These are phyloP conservation scores for Engystomops pustulosus DNA, from an alignment of 2,113 vertebrate species.

Conservation along the genomic window DNA sequence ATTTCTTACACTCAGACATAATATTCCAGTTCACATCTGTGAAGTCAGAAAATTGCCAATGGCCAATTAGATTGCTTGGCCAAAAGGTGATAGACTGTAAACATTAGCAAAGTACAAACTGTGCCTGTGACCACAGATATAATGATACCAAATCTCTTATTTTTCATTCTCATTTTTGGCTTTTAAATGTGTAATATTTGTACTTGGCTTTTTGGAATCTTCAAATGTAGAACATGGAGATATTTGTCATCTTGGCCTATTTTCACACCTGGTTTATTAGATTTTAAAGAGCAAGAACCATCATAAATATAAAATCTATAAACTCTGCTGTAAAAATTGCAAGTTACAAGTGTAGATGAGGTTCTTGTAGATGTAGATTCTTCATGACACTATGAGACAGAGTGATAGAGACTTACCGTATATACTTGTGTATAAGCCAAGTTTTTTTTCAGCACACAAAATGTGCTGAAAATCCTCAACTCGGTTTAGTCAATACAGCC, in stretches of 20 bases:
- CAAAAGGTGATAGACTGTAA: conserved; percentile 12
- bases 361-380: too few species aligned
- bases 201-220: too few species aligned
- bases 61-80: conserved; percentile 9
- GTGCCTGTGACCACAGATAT: not conserved
- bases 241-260: not conserved
- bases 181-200: not conserved
- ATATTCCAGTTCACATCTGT: conserved; percentile 20
- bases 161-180: not conserved
- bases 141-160: not conserved
- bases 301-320: not conserved
- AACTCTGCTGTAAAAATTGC: too few species aligned
- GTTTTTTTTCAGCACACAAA: too few species aligned
- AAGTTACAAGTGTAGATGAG: too few species aligned
- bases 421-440: too few species aligned
- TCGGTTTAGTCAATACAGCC: too few species aligned
- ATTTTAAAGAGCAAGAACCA: not conserved
- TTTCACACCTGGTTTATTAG: not conserved
- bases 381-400: too few species aligned
- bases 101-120: not conserved
- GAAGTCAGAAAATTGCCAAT: not conserved
- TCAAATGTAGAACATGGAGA: too few species aligned
- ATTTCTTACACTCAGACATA: conserved; percentile 13
- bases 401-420: too few species aligned
- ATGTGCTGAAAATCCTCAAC: too few species aligned